A percentile compares a stretch with the other conserved stretches of the same genome.
Evolutionary conservation across 2,888 invertebrate species (phyloP).

Genomic region (Heliconius ismenius): DNA sequence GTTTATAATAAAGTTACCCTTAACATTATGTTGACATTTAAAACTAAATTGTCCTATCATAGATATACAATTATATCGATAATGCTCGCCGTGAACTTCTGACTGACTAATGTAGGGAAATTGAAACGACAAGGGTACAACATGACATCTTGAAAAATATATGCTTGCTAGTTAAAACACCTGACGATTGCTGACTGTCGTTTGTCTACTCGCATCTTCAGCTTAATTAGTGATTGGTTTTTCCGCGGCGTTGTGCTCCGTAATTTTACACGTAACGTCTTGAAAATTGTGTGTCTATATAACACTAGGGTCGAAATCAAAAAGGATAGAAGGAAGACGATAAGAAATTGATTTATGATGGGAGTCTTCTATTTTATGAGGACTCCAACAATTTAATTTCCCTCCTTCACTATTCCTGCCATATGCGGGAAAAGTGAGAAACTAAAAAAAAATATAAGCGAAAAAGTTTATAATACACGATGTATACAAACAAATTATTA

Average conservation of each 20-base stretch:
- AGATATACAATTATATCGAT: slow-evolving; percentile 33
- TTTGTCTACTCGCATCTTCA: not conserved
- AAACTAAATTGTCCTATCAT: slow-evolving; percentile 43
- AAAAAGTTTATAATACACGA: too few relatives aligned
- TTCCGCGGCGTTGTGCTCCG: too few relatives aligned
- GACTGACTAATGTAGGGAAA: slow-evolving; percentile 25
- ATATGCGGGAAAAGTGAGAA: too few relatives aligned
- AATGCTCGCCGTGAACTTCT: slow-evolving; percentile 44
- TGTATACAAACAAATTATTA: too few relatives aligned
- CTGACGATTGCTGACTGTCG: not conserved
- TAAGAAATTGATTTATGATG: too few relatives aligned
- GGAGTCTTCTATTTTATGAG: too few relatives aligned
- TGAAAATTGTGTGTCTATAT: too few relatives aligned
- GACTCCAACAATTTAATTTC: too few relatives aligned
- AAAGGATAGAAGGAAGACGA: too few relatives aligned
- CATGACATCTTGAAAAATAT: slow-evolving; percentile 5
- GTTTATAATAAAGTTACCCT: slow-evolving; percentile 18
- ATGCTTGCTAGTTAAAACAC: not conserved
- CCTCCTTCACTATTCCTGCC: too few relatives aligned
- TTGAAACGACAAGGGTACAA: not conserved
- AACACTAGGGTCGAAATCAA: too few relatives aligned
- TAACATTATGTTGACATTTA: slow-evolving; percentile 46
- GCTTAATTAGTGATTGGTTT: not conserved
- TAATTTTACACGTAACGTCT: too few relatives aligned
- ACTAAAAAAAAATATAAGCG: not conserved